Evolutionary conservation across 2,888 invertebrate species (phyloP).

Genomic region (Parascotia fuliginaria): DNA sequence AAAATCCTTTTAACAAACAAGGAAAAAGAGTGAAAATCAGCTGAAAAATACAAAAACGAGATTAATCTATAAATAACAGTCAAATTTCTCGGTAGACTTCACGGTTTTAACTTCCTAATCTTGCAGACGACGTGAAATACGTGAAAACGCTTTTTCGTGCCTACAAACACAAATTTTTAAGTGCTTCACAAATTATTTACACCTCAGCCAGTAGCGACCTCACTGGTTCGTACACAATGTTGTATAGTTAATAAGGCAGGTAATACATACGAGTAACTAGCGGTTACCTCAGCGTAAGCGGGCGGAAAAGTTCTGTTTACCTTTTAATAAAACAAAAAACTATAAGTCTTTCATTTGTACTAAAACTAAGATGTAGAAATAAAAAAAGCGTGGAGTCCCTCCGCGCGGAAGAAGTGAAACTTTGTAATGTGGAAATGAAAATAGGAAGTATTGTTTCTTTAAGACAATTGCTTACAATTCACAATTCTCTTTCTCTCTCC

Average conservation of each 20-base stretch:
- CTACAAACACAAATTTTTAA: conserved; percentile 45
- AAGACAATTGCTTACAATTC: too few relatives aligned
- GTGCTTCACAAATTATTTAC: conserved; percentile 50
- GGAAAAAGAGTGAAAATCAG: not conserved
- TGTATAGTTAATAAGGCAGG: conserved; percentile 21
- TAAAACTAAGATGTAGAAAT: too few relatives aligned
- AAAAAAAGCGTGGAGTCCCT: too few relatives aligned
- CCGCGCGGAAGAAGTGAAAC: too few relatives aligned
- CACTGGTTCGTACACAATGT: conserved; percentile 29
- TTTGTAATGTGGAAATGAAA: too few relatives aligned
- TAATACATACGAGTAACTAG: not conserved
- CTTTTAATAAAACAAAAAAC: too few relatives aligned
- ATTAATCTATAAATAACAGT: conserved; percentile 12
- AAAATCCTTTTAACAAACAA: not conserved
- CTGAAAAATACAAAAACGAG: not conserved
- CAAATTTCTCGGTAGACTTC: not conserved
- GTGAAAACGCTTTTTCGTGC: conserved; percentile 34
- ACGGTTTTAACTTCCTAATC: conserved; percentile 28
- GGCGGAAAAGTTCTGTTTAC: too few relatives aligned
- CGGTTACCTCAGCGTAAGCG: conserved; percentile 10
- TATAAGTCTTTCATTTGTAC: too few relatives aligned
- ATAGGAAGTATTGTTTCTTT: too few relatives aligned
- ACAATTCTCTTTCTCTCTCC: too few relatives aligned
- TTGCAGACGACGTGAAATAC: conserved; percentile 30
- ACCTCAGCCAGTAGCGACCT: conserved; percentile 47